These are phyloP conservation scores for Boleophthalmus pectinirostris DNA, from an alignment of 2,113 vertebrate genomes.

Conservation along the genomic window DNA sequence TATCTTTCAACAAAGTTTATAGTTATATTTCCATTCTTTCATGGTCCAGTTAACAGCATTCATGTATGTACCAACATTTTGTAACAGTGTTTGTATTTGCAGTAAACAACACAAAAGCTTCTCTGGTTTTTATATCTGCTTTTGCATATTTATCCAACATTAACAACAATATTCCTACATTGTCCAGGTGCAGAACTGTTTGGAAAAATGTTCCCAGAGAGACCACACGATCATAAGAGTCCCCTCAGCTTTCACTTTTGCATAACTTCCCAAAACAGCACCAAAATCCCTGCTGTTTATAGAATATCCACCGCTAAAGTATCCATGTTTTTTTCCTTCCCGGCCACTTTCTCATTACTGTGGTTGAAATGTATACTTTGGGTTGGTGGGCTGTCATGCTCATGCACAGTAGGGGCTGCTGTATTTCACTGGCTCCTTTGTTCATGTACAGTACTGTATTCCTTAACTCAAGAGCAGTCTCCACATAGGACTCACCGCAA, in stretches of 20 bases:
- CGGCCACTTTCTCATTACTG: slow-evolving; percentile 56
- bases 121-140: background rate
- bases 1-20: too few species aligned
- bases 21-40: too few species aligned
- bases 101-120: background rate
- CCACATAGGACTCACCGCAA: slow-evolving; percentile 32
- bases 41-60: background rate
- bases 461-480: slow-evolving; percentile 16
- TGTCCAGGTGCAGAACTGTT: slow-evolving; percentile 4
- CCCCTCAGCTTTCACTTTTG: slow-evolving; percentile 25
- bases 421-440: slow-evolving; percentile 54
- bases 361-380: slow-evolving; percentile 53
- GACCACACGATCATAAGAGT: slow-evolving; percentile 8
- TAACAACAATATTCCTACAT: background rate
- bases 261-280: slow-evolving; percentile 38
- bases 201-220: slow-evolving; percentile 10
- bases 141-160: background rate
- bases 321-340: slow-evolving; percentile 36
- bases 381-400: slow-evolving; percentile 33
- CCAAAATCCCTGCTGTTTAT: slow-evolving; percentile 45
- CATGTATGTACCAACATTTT: background rate
- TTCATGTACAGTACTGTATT: slow-evolving; percentile 42
- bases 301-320: slow-evolving; percentile 26
- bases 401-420: slow-evolving; percentile 30
- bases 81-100: background rate